Evolutionary conservation across 1,140 invertebrate species (phyloP).

Genomic region (Myzus persicae): DNA sequence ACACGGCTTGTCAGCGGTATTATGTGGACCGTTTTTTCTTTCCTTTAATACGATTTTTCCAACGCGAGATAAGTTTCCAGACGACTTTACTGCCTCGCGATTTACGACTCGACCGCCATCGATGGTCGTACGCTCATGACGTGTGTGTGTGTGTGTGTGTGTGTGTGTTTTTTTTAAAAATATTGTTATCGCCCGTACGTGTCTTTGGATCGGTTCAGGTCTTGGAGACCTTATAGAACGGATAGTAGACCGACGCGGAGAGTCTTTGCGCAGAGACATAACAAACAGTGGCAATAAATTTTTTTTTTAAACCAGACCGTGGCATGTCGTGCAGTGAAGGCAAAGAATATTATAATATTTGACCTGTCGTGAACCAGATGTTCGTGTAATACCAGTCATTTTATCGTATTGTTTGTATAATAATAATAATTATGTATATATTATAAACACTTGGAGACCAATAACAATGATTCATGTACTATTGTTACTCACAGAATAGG

Average conservation of each 20-base stretch:
- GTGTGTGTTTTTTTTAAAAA: slow-evolving; percentile 32
- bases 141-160: too few relatives aligned
- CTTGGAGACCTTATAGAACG: slow-evolving; percentile 18
- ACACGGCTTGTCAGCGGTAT: slow-evolving; percentile 37
- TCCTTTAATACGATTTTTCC: slow-evolving; percentile 31
- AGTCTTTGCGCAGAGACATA: slow-evolving; percentile 49
- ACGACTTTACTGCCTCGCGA: slow-evolving; percentile 55
- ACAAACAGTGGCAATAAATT: slow-evolving; percentile 57
- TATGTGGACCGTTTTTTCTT: neutral
- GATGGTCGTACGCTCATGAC: neutral
- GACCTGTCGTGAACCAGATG: slow-evolving; percentile 48
- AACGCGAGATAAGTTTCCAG: slow-evolving; percentile 54
- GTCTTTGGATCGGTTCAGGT: slow-evolving; percentile 54
- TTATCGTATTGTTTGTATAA: slow-evolving; percentile 32
- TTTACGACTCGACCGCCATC: slow-evolving; percentile 53
- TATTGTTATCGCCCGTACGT: slow-evolving; percentile 57
- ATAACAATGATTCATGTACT: slow-evolving; percentile 10
- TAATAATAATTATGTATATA: slow-evolving; percentile 33
- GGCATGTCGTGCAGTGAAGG: neutral
- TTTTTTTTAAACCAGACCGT: slow-evolving; percentile 35
- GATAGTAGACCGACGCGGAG: slow-evolving; percentile 42
- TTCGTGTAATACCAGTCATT: slow-evolving; percentile 16
- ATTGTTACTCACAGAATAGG: neutral
- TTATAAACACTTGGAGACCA: neutral
- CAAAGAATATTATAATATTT: slow-evolving; percentile 19